Percentiles rank a stretch among this genome's conserved stretches.
phyloP scores from a whole-genome alignment of 2,113 vertebrate genomes.

The Phoxinus phoxinus region DNA sequence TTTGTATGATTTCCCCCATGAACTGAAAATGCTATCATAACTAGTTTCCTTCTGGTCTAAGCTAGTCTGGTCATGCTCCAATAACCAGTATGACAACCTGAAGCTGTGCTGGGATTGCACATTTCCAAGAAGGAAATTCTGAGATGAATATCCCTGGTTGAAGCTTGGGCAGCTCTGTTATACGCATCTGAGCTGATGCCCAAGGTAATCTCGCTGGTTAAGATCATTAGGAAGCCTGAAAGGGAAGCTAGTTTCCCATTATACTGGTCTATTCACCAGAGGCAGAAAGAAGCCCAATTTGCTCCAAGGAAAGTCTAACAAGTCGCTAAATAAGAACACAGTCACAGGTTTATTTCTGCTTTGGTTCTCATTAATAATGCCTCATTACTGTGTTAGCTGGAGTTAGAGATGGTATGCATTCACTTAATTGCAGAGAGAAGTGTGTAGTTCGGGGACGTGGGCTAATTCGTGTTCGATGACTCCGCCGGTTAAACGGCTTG shows the following conservation, averaged over 20 bases:
- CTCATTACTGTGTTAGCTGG: conserved; percentile 1
- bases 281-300: neutral
- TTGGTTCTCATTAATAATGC: conserved; percentile 14
- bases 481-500: neutral
- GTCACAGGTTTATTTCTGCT: conserved; percentile 8
- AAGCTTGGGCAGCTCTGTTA: neutral
- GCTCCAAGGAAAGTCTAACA: neutral
- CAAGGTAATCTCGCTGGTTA: neutral
- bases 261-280: neutral
- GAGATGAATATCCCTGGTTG: neutral
- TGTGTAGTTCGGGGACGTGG: neutral
- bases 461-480: conserved; percentile 1
- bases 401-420: neutral
- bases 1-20: neutral
- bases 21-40: neutral
- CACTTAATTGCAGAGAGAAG: neutral
- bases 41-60: neutral
- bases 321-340: neutral
- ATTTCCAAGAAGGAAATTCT: neutral
- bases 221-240: neutral
- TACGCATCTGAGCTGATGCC: neutral
- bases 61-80: neutral
- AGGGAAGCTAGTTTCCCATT: neutral
- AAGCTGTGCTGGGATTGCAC: neutral
- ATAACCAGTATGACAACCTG: neutral